Conservation (phyloP, 2,797 vertebrate genomes). For the Chromobotia macracanthus region DNA sequence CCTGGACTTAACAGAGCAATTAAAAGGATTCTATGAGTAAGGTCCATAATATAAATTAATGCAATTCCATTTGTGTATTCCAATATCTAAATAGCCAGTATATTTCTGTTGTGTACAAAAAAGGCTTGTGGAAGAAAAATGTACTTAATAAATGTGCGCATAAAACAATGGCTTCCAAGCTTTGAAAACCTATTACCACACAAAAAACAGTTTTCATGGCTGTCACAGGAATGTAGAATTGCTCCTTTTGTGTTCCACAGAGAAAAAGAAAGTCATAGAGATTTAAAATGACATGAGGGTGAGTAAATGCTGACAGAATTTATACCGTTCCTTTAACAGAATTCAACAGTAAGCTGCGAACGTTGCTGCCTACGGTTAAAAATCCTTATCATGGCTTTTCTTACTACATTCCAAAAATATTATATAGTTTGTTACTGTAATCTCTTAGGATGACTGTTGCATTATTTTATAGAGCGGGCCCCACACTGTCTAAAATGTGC, state of each 20-base stretch:
- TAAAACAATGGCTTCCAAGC: too few species aligned
- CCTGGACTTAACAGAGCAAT: background rate
- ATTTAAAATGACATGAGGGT: background rate
- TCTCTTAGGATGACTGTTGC: background rate
- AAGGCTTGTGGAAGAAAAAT: background rate
- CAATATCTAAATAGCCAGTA: background rate
- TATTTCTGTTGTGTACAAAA: background rate
- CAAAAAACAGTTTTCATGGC: conserved; percentile 39
- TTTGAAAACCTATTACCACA: too few species aligned
- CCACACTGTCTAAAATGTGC: conserved; percentile 12
- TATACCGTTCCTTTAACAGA: background rate
- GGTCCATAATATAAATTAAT: conserved; percentile 12
- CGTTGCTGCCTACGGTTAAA: conserved; percentile 13
- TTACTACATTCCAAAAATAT: conserved; percentile 38
- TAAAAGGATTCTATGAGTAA: background rate
- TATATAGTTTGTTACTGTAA: conserved; percentile 22
- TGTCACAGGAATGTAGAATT: background rate
- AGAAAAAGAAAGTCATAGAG: background rate
- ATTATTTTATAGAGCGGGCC: background rate
- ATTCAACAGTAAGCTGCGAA: background rate
- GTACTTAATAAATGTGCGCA: background rate
- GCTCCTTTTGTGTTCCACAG: background rate
- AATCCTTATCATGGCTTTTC: conserved; percentile 34
- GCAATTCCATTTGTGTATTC: conserved; percentile 9
- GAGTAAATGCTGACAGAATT: background rate